These are phyloP conservation scores for Carassius carassius DNA, from an alignment of 2,113 vertebrate species.

Conservation along the genomic window DNA sequence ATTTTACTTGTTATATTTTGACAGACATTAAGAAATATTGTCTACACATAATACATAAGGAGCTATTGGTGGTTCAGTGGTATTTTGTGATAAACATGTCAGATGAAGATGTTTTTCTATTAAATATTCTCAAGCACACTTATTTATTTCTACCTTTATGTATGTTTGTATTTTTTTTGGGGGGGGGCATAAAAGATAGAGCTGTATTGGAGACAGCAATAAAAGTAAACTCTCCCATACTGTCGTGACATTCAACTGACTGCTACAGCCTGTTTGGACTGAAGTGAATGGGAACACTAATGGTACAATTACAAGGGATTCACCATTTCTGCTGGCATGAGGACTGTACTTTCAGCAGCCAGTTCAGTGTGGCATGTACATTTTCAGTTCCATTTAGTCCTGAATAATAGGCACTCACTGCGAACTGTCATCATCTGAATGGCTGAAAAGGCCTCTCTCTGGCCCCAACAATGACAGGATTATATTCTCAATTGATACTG, in stretches of 20 bases:
- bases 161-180: not conserved
- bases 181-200: not conserved
- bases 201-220: not conserved
- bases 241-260: constrained; percentile 45
- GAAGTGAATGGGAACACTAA: constrained; percentile 60
- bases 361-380: constrained; percentile 55
- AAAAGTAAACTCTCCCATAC: constrained; percentile 50
- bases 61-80: constrained; percentile 63
- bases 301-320: constrained; percentile 67
- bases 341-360: constrained; percentile 56
- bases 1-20: constrained; percentile 71
- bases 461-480: constrained; percentile 53
- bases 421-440: constrained; percentile 46
- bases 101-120: not conserved
- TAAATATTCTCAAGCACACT: not conserved
- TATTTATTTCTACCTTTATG: not conserved
- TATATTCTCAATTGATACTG: constrained; percentile 54
- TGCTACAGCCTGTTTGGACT: constrained; percentile 66
- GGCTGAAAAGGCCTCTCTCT: constrained; percentile 49
- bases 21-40: constrained; percentile 74
- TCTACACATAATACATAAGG: constrained; percentile 60
- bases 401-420: constrained; percentile 58
- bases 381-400: constrained; percentile 54
- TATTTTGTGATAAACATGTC: constrained; percentile 5
- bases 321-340: constrained; percentile 62